phyloP scores from a whole-genome alignment of 2,888 invertebrate genomes.

The Chironomus tentans region DNA sequence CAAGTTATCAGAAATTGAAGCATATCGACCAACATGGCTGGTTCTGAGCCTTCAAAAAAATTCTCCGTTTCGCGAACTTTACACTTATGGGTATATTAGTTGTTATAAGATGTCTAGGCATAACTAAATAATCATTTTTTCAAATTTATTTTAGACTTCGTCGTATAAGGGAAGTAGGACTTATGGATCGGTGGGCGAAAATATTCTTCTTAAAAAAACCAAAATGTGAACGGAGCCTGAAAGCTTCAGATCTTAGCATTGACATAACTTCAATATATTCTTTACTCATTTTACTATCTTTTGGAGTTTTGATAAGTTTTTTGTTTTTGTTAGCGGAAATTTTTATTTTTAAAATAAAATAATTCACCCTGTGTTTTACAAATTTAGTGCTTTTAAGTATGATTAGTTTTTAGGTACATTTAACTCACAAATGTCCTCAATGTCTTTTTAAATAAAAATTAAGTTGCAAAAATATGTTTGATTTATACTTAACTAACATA shows the following conservation, averaged over 20 bases:
- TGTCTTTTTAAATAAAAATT: no score
- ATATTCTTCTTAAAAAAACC: conserved; percentile 53
- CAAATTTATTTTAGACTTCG: no score
- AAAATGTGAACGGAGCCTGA: conserved; percentile 45
- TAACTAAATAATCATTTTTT: no score
- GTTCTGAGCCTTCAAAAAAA: conserved; percentile 48
- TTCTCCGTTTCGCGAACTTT: conserved; percentile 53
- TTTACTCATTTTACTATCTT: not conserved
- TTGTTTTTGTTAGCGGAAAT: not conserved
- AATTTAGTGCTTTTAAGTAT: no score
- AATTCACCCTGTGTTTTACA: no score
- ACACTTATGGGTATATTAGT: conserved; percentile 53
- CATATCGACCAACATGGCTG: conserved; percentile 52
- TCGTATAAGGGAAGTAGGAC: conserved; percentile 49
- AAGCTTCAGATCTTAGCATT: conserved; percentile 38
- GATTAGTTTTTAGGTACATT: no score
- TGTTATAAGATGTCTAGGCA: no score
- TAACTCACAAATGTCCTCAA: no score
- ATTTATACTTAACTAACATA: no score
- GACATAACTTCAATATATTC: not conserved
- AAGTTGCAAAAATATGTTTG: no score
- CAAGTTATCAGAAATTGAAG: conserved; percentile 53
- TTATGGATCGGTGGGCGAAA: conserved; percentile 49
- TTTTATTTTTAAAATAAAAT: not conserved
- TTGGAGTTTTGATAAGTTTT: not conserved